phyloP scores from a whole-genome alignment of 2,113 vertebrate genomes.

The Oncorhynchus mykiss region DNA sequence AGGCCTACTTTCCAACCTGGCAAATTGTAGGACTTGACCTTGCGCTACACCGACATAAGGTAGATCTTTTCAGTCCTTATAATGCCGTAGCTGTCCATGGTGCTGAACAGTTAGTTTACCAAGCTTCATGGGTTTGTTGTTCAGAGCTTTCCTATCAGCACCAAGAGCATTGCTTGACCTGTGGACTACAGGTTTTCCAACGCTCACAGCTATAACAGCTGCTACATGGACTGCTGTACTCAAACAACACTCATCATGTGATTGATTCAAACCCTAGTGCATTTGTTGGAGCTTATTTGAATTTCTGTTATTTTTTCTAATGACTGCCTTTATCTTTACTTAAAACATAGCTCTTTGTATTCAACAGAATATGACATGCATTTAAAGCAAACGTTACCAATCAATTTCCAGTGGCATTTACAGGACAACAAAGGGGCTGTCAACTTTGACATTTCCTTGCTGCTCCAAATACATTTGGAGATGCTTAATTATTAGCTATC shows the following conservation, averaged over 20 bases:
- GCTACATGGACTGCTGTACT: not conserved
- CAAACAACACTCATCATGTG: not conserved
- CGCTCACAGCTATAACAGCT: not conserved
- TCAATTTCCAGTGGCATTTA: too few species aligned
- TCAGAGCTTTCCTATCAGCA: not conserved
- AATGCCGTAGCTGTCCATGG: constrained; percentile 49
- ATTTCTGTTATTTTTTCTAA: too few species aligned
- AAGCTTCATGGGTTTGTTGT: not conserved
- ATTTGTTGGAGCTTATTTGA: too few species aligned
- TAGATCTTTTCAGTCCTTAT: not conserved
- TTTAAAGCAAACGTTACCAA: too few species aligned
- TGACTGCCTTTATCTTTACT: too few species aligned
- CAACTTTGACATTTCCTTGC: not conserved
- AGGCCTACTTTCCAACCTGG: not conserved
- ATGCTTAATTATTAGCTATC: not conserved
- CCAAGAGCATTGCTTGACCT: not conserved
- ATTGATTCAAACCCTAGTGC: too few species aligned
- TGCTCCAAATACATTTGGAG: constrained; percentile 6
- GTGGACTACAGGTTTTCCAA: not conserved
- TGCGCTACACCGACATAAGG: not conserved
- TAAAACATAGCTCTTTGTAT: too few species aligned
- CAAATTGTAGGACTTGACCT: too few species aligned
- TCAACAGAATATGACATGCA: too few species aligned
- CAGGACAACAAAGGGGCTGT: not conserved
- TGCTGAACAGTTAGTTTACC: constrained; percentile 38